Base-by-base conservation (phyloP, 2,888 invertebrate species). In the Bugulina stolonifera region DNA sequence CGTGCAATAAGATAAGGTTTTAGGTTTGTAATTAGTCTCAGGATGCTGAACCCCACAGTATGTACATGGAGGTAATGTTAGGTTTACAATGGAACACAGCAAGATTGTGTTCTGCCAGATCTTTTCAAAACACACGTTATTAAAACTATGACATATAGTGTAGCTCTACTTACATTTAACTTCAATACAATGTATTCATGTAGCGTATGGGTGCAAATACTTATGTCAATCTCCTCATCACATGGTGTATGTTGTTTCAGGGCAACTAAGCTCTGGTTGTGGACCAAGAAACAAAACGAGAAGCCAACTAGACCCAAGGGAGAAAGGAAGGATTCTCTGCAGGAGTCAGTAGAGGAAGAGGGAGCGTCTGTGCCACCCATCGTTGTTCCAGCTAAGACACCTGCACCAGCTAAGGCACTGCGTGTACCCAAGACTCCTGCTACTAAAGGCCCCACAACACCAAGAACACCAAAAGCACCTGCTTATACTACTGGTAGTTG, bases 211-310 rank as follows among this genome's bases (percentile, higher is more conserved):
- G n/a, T n/a, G n/a, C n/a, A n/a, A n/a, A n/a, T n/a, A n/a, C n/a
- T n/a, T n/a, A n/a, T n/a, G n/a, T n/a, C n/a, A n/a, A n/a, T n/a
- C n/a, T n/a, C n/a, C n/a, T n/a, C n/a, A n/a, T n/a, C n/a, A n/a
- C n/a, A 52, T 52, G 22, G 52, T 14, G 10, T 52, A 18, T 14
- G 18, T n/a, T 27, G 10, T 64, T 64, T 10, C 32, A 64, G 64
- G 25, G 64, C 64, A 10, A 64, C 64, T 32, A 64, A 34, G 32
- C 64, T 64, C 5, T 64, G 64, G 64, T n/a, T 64, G 27, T 64
- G 64, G 64, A 32, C 32, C 10, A 64, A 64, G 64, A 32, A 27
- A 64, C 64, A 64, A n/a, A 29, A 22, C 32, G 34, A 27, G 10
- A 64, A 64, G n/a, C 5, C 18, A 34, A 10, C 32, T 64, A 64